These are phyloP conservation scores for Dipodomys ordii DNA, from an alignment of 2,113 vertebrate species.

Conservation along the genomic window DNA sequence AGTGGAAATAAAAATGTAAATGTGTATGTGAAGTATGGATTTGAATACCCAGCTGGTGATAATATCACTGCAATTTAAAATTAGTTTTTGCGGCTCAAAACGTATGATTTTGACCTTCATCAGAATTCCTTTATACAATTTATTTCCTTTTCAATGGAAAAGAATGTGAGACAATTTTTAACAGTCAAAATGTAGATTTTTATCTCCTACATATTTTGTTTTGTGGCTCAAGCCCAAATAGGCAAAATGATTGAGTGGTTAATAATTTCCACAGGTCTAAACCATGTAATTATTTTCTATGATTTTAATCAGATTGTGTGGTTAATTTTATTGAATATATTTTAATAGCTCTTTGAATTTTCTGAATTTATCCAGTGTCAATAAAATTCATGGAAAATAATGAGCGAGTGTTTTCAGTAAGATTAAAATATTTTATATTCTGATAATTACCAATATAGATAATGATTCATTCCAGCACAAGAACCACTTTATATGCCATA, in stretches of 20 bases:
- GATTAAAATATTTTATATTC: background rate
- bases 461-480: background rate
- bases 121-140: slow-evolving; percentile 54
- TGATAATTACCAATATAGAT: background rate
- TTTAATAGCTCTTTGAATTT: slow-evolving; percentile 22
- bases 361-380: background rate
- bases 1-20: slow-evolving; percentile 67
- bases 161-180: slow-evolving; percentile 61
- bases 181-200: slow-evolving; percentile 36
- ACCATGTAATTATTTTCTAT: background rate
- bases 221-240: background rate
- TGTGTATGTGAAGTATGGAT: slow-evolving; percentile 55
- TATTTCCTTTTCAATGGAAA: slow-evolving; percentile 68
- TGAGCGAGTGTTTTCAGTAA: background rate
- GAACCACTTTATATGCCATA: background rate
- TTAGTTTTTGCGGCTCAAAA: slow-evolving; percentile 73
- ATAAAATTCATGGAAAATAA: background rate
- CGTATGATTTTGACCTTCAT: slow-evolving; percentile 72
- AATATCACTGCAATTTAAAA: slow-evolving; percentile 71
- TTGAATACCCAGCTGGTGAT: slow-evolving; percentile 60
- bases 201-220: slow-evolving; percentile 20
- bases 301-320: slow-evolving; percentile 39
- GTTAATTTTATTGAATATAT: slow-evolving; percentile 3
- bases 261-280: slow-evolving; percentile 25
- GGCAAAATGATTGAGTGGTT: background rate